Conservation (phyloP, 2,888 invertebrate genomes). For the Cheilosia grossa region DNA sequence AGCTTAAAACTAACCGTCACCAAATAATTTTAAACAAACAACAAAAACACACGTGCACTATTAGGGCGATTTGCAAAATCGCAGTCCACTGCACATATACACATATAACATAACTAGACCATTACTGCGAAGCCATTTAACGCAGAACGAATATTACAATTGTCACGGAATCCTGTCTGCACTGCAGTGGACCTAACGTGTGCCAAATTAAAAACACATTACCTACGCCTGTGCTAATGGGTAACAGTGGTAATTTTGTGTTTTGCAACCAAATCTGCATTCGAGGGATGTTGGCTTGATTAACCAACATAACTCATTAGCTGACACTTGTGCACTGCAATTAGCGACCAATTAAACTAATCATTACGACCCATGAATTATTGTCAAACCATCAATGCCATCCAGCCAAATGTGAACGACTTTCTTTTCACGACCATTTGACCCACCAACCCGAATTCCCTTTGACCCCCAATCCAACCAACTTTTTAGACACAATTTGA, state of each 20-base stretch:
- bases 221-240: conserved; percentile 16
- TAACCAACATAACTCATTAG: conserved; percentile 49
- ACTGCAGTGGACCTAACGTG: conserved; percentile 13
- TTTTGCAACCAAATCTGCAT: conserved; percentile 58
- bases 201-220: conserved; percentile 66
- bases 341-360: conserved; percentile 54
- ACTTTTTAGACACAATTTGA: conserved; percentile 6
- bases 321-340: conserved; percentile 53
- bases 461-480: neutral
- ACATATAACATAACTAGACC: conserved; percentile 6
- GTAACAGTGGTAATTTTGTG: conserved; percentile 34
- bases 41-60: neutral
- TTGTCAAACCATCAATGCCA: neutral
- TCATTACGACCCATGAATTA: conserved; percentile 14
- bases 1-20: neutral
- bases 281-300: conserved; percentile 28
- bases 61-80: conserved; percentile 10
- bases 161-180: conserved; percentile 26
- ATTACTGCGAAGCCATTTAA: conserved; percentile 34
- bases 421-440: neutral
- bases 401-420: neutral
- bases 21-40: neutral
- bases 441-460: neutral
- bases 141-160: conserved; percentile 29
- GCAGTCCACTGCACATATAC: conserved; percentile 2